phyloP scores from a whole-genome alignment of 1,140 invertebrate species.

The Heliconius eleuchia region DNA sequence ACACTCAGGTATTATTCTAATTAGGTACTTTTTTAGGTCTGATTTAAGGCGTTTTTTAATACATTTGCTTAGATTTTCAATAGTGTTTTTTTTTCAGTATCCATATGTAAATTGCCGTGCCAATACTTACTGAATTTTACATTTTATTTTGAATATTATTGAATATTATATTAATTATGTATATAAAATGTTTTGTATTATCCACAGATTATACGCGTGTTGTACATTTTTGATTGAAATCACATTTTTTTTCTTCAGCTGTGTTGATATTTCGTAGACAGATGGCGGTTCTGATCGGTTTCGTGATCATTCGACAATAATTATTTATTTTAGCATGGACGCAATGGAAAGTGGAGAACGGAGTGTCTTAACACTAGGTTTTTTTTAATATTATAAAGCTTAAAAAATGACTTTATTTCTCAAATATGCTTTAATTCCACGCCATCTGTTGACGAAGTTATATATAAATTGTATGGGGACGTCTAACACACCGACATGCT shows the following conservation, averaged over 20 bases:
- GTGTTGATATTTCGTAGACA: not conserved
- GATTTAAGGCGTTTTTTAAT: no score
- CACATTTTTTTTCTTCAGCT: not conserved
- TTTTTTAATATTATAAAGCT: not conserved
- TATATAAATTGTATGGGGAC: not conserved
- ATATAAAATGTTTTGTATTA: slow-evolving; percentile 1
- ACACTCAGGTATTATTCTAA: no score
- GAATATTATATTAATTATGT: not conserved
- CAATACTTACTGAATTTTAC: not conserved
- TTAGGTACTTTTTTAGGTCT: no score
- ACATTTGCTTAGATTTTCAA: not conserved
- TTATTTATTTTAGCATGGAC: not conserved
- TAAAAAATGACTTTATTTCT: not conserved
- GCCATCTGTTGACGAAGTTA: not conserved
- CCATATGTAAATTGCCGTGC: not conserved
- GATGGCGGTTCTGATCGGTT: not conserved
- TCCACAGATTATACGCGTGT: not conserved
- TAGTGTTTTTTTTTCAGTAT: not conserved
- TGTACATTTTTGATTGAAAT: not conserved
- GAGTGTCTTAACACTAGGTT: not conserved
- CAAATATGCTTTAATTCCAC: not conserved
- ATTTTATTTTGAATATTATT: not conserved
- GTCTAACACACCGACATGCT: not conserved
- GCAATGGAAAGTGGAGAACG: not conserved
- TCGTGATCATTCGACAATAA: not conserved